Evolutionary conservation across 2,113 vertebrate genomes (phyloP).

Genomic region (Anthoscopus minutus): DNA sequence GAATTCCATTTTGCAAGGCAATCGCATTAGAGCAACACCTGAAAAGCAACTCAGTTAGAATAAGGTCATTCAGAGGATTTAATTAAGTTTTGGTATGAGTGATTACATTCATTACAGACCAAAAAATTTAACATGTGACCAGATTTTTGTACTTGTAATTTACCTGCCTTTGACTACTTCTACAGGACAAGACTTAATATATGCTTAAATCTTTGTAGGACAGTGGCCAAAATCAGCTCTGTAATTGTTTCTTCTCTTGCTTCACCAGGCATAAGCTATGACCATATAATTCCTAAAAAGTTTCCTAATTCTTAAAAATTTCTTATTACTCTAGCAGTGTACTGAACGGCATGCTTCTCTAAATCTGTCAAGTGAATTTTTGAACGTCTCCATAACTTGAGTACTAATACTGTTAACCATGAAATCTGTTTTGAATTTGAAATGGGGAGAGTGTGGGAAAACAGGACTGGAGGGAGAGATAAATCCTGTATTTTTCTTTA

Average conservation of each 20-base stretch:
- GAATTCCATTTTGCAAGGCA: not conserved
- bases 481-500: conserved; percentile 72
- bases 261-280: not conserved
- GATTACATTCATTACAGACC: too few relatives aligned
- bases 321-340: not conserved
- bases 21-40: not conserved
- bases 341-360: not conserved
- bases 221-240: not conserved
- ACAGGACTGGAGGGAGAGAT: conserved; percentile 37
- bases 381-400: conserved; percentile 64
- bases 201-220: not conserved
- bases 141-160: not conserved
- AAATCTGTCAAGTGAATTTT: conserved; percentile 46
- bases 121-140: not conserved
- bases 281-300: not conserved
- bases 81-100: too few relatives aligned
- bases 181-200: not conserved
- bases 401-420: conserved; percentile 40
- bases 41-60: not conserved
- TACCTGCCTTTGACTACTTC: not conserved
- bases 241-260: not conserved
- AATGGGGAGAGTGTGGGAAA: not conserved
- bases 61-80: not conserved
- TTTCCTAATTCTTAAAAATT: too few relatives aligned
- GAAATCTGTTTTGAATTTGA: conserved; percentile 68